Base-by-base conservation (phyloP, 2,113 vertebrate species). In the Uria lomvia region DNA sequence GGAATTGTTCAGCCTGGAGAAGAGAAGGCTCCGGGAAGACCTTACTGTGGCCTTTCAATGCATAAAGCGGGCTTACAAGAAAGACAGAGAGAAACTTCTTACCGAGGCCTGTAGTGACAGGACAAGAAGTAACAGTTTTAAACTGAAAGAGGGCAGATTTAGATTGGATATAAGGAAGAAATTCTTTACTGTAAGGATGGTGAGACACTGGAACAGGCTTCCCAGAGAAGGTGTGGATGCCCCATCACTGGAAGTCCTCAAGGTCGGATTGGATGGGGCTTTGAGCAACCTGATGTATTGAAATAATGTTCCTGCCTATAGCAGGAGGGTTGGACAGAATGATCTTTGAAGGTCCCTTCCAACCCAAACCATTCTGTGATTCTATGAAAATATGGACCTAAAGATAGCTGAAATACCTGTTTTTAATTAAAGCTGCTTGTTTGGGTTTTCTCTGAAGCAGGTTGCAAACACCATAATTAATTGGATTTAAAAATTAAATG, bases 401-500 rank as follows among this genome's bases (percentile, higher is more conserved):
- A 88, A 71, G 77, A 45, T 24, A 92, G 23, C 36, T 75, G 38
- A 79, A 87, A 76, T 90, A 27, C 38, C 27, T 12, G 23, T 32
- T 90, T 89, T 56, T 75, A 71, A 77, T 86, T 91, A 88, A 55
- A 62, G 34, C 29, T 83, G 36, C 62, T 93, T 89, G 65, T 74
- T 82, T 74, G 49, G 19, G 23, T 86, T 89, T 81, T 75, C 73
- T 91, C 65, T 84, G 91, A 91, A 90, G 82, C 52, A 4, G 55
- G 34, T 62, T 96, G 60, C 23, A 91, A 92, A 60, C 56, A 65
- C 52, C 16, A 12, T 72, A 78, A 92, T 92, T 94, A 94, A 81
- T 70, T 89, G 20, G 19, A 66, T 96, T 95, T 92, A 18, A 86
- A 93, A 87, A 88, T 82, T 12, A n/a, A 91, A 82, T 38, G 72